phyloP scores from a whole-genome alignment of 2,797 vertebrate species.

The Rhodeus uyekii region DNA sequence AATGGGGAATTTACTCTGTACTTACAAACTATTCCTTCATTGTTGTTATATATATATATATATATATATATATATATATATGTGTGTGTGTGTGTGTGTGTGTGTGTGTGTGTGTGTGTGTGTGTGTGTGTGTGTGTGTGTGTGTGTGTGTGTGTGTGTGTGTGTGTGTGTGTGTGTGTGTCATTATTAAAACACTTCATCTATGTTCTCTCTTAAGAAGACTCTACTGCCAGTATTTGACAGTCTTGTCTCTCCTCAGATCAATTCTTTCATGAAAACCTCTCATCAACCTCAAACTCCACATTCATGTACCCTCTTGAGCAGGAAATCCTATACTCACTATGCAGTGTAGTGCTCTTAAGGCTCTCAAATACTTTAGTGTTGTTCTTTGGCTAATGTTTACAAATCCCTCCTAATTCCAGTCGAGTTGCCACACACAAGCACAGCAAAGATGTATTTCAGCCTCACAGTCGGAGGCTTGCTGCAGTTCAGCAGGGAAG shows the following conservation, averaged over 20 bases:
- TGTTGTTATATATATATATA: background rate
- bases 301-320: slow-evolving; percentile 3
- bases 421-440: slow-evolving; percentile 33
- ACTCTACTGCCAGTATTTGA: slow-evolving; percentile 9
- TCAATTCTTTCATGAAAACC: slow-evolving; percentile 24
- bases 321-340: background rate
- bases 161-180: background rate
- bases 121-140: background rate
- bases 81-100: too few species aligned
- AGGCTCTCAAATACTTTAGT: slow-evolving; percentile 41
- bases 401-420: slow-evolving; percentile 54
- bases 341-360: slow-evolving; percentile 43
- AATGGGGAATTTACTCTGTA: background rate
- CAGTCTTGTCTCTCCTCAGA: slow-evolving; percentile 13
- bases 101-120: background rate
- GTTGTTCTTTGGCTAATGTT: slow-evolving; percentile 44
- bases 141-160: too few species aligned
- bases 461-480: slow-evolving; percentile 23
- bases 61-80: background rate
- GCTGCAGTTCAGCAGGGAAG: slow-evolving; percentile 22
- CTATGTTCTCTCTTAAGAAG: slow-evolving; percentile 12
- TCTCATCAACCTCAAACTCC: slow-evolving; percentile 10
- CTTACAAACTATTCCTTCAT: background rate
- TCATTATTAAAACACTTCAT: slow-evolving; percentile 32
- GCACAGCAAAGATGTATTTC: slow-evolving; percentile 34